Base-by-base conservation (phyloP, 2,113 vertebrate genomes). In the Heterotis niloticus region DNA sequence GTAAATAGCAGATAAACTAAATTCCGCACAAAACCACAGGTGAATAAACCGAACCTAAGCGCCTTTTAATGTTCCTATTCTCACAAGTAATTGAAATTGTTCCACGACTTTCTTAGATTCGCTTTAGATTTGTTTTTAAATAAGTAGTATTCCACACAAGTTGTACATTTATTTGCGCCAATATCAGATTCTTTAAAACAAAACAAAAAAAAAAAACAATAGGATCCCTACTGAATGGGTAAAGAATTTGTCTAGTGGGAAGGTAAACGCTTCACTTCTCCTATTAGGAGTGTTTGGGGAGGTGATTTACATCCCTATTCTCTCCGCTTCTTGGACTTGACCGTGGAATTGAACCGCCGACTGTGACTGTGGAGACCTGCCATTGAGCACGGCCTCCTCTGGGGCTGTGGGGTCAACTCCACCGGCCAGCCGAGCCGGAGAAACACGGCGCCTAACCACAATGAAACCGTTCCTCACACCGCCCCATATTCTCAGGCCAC, bases 331-430 rank as follows among this genome's bases (percentile, higher is more conserved):
- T 77, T 77, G 79, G 76, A 83, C 82, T 80, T 80, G 82, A 64
- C 66, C 76, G 28, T 74, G 81, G 59, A 65, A 81, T 81, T 79
- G 81, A 85, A 85, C 84, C 64, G 79, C 77, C 79, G 82, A n/a
- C 72, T 24, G 0, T 78, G 79, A 76, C 68, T 65, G 59, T 24
- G 52, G 66, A 66, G 59, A 72, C 65, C 34, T 56, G 51, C 81
- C 79, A 80, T 75, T 84, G 84, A 82, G 83, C 79, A 65, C 82
- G 83, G 84, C 81, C 82, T 82, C 70, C 84, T 75, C n/a, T n/a
- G 24, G 74, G 69, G 77, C 71, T 80, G 59, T 0, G 5, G 75
- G 29, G 79, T 65, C 65, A 78, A 17, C 4, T 60, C 77, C 24
- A 24, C 73, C 72, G 60, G 74, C 59, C 71, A 67, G 72, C 66